Evolutionary conservation across 2,888 invertebrate genomes (phyloP).

Genomic region (Melieria crassipennis): DNA sequence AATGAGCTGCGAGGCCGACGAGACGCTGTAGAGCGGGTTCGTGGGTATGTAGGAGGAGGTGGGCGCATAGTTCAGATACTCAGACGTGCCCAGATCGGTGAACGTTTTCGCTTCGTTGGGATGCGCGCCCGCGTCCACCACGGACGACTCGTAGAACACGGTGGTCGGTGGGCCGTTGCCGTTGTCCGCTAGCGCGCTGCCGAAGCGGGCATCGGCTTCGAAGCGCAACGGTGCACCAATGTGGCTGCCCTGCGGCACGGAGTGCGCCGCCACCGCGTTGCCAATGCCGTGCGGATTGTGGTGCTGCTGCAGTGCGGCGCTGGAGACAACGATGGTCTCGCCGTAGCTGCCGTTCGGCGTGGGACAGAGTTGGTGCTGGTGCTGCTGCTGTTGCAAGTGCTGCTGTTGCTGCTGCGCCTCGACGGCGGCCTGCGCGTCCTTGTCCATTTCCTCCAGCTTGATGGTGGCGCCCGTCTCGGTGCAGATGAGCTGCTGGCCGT

Average conservation of each 20-base stretch:
- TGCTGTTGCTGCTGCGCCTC: constrained; percentile 49
- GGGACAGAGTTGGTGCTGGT: constrained; percentile 54
- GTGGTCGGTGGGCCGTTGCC: constrained; percentile 49
- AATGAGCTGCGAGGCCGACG: constrained; percentile 53
- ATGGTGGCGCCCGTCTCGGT: constrained; percentile 52
- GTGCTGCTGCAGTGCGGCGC: constrained; percentile 44
- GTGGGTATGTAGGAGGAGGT: constrained; percentile 54
- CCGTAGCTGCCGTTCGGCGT: constrained; percentile 55
- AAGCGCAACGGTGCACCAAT: constrained; percentile 41
- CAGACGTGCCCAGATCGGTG: constrained; percentile 60
- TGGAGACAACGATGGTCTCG: constrained; percentile 56
- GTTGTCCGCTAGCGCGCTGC: constrained; percentile 43
- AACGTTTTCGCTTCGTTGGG: constrained; percentile 62
- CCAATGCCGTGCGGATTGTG: constrained; percentile 39
- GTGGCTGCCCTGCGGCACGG: constrained; percentile 36
- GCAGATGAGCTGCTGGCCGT: constrained; percentile 56
- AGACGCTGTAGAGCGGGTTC: constrained; percentile 57
- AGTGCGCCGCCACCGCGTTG: constrained; percentile 12
- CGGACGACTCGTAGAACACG: constrained; percentile 54
- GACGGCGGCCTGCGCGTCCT: constrained; percentile 49
- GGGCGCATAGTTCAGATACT: constrained; percentile 55
- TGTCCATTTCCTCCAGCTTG: constrained; percentile 62
- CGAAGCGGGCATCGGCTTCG: constrained; percentile 49
- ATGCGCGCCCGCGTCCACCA: constrained; percentile 56
- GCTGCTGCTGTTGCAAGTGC: constrained; percentile 48